Evolutionary conservation across 2,888 invertebrate genomes (phyloP).

Genomic region (Tachystola acroxantha): DNA sequence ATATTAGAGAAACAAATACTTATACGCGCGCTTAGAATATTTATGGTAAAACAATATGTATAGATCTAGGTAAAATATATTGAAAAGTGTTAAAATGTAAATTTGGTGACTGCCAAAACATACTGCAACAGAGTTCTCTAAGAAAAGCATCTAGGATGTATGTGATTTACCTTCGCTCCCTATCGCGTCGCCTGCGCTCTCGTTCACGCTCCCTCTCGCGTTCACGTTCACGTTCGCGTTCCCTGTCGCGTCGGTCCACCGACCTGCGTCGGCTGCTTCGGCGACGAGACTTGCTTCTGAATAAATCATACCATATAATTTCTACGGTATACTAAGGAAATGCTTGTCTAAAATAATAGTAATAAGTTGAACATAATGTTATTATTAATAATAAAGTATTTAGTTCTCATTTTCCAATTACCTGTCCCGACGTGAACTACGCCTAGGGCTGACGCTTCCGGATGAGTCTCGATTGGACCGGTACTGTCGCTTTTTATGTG

Average conservation of each 20-base stretch:
- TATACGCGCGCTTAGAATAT: too few relatives aligned
- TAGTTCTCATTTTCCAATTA: too few relatives aligned
- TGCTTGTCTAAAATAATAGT: too few relatives aligned
- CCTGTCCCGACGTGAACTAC: conserved; percentile 77
- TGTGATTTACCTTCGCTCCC: conserved; percentile 63
- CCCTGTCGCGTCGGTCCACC: conserved; percentile 62
- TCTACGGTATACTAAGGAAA: too few relatives aligned
- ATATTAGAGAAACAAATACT: too few relatives aligned
- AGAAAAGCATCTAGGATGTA: too few relatives aligned
- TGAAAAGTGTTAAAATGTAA: neutral
- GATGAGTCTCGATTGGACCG: conserved; percentile 91
- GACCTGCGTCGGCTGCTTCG: conserved; percentile 67
- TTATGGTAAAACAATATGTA: neutral
- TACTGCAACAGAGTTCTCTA: too few relatives aligned
- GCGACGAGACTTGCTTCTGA: conserved; percentile 63
- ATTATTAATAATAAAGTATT: too few relatives aligned
- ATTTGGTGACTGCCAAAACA: too few relatives aligned
- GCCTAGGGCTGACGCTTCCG: conserved; percentile 75
- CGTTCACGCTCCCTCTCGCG: conserved; percentile 47
- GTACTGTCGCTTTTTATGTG: conserved; percentile 92
- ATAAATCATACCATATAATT: too few relatives aligned
- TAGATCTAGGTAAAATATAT: neutral
- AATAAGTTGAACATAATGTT: too few relatives aligned
- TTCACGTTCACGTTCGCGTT: conserved; percentile 57
- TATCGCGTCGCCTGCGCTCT: conserved; percentile 43